These are phyloP conservation scores for Drosophila atroscutellata DNA, from an alignment of 2,888 invertebrate genomes.

Conservation along the genomic window DNA sequence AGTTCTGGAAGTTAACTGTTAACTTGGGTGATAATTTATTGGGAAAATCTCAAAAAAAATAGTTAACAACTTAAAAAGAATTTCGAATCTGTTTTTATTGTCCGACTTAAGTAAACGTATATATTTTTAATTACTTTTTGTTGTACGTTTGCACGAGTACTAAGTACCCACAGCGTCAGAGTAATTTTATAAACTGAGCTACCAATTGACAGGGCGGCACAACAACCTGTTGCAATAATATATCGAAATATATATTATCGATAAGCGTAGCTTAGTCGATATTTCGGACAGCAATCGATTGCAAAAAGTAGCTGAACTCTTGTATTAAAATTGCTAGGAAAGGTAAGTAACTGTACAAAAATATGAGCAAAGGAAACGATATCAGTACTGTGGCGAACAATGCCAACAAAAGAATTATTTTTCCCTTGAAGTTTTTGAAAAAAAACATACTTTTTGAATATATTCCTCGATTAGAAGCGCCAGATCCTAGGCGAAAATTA, in stretches of 20 bases:
- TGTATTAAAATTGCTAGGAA: not conserved
- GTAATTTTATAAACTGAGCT: slow-evolving; percentile 33
- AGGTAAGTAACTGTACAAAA: not conserved
- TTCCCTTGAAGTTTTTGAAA: not conserved
- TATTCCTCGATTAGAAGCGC: not conserved
- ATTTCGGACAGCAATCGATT: not conserved
- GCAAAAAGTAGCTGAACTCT: not conserved
- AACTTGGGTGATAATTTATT: not conserved
- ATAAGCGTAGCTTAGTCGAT: not conserved
- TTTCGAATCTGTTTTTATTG: slow-evolving; percentile 1
- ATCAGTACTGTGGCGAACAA: not conserved
- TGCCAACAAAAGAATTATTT: not conserved
- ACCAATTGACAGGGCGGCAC: slow-evolving; percentile 28
- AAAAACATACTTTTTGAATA: not conserved
- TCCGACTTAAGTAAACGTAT: slow-evolving; percentile 28
- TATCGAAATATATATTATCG: slow-evolving; percentile 21
- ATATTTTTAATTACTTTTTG: slow-evolving; percentile 52
- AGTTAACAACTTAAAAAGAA: slow-evolving; percentile 2
- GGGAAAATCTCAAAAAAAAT: slow-evolving; percentile 3
- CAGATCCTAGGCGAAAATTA: not conserved
- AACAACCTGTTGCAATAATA: slow-evolving; percentile 42
- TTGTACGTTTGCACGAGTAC: slow-evolving; percentile 21
- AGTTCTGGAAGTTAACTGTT: not conserved
- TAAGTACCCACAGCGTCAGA: slow-evolving; percentile 13
- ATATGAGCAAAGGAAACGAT: not conserved